A percentile compares a stretch with the other conserved stretches of the same genome.
Evolutionary conservation across 1,140 invertebrate genomes (phyloP).

Genomic region (Drosophila tropicalis): DNA sequence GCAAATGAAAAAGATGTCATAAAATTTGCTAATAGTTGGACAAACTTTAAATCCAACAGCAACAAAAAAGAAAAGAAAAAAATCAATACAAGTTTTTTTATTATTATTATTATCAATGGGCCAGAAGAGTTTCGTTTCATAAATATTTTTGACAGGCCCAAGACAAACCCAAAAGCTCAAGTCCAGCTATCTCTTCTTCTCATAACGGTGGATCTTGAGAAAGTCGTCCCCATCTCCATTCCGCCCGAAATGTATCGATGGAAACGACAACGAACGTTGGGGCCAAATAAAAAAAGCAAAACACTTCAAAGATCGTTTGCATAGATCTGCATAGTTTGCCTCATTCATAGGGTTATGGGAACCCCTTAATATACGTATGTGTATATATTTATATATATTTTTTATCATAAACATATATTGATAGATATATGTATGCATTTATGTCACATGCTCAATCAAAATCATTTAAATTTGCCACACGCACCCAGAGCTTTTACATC

Average conservation of each 20-base stretch:
- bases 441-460: constrained; percentile 40
- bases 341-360: constrained; percentile 34
- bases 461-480: constrained; percentile 34
- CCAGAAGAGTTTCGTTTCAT: constrained; percentile 53
- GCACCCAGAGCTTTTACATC: constrained; percentile 2
- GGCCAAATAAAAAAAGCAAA: constrained; percentile 1
- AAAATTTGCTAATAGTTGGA: constrained; percentile 68
- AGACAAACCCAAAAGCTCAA: constrained; percentile 6
- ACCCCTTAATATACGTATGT: constrained; percentile 22
- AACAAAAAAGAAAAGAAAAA: no score
- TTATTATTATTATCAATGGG: constrained; percentile 50
- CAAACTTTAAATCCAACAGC: constrained; percentile 21
- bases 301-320: constrained; percentile 27
- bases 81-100: constrained; percentile 50
- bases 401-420: constrained; percentile 9
- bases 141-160: constrained; percentile 51
- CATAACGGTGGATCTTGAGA: constrained; percentile 56
- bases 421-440: constrained; percentile 22
- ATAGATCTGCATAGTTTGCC: constrained; percentile 24
- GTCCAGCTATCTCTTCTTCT: constrained; percentile 1
- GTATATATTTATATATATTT: constrained; percentile 23
- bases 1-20: constrained; percentile 72
- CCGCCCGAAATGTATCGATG: neutral
- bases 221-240: constrained; percentile 31
- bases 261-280: neutral